These are phyloP conservation scores for Drosophila teissieri DNA, from an alignment of 1,140 invertebrate species.

Conservation along the genomic window DNA sequence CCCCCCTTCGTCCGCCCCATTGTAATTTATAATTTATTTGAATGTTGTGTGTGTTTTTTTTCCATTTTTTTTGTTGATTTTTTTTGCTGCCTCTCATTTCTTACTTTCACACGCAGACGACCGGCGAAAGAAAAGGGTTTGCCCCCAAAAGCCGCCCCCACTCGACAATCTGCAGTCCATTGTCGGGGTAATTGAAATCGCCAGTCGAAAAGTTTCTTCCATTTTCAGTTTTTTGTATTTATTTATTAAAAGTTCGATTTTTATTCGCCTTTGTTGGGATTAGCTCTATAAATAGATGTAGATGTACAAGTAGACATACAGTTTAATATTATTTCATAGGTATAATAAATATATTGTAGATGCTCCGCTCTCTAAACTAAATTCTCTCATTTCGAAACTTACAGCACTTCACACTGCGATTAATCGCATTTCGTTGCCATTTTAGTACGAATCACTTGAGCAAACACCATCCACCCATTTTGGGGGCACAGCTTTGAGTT, in stretches of 20 bases:
- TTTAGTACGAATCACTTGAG: conserved; percentile 57
- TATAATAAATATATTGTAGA: conserved; percentile 71
- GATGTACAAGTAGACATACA: conserved; percentile 48
- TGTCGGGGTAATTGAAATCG: conserved; percentile 65
- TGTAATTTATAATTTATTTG: conserved; percentile 74
- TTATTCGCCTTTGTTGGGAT: conserved; percentile 67
- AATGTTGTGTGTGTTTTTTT: conserved; percentile 40
- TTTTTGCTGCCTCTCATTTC: conserved; percentile 28
- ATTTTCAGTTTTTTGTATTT: conserved; percentile 9
- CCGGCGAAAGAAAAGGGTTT: conserved; percentile 43
- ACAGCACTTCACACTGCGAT: conserved; percentile 25
- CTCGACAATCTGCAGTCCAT: conserved; percentile 15
- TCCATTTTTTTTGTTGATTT: too few species aligned
- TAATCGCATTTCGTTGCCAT: conserved; percentile 40
- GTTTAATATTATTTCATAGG: conserved; percentile 48
- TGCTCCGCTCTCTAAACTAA: conserved; percentile 29
- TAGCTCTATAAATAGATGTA: conserved; percentile 72
- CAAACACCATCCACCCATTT: conserved; percentile 50
- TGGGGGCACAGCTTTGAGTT: conserved; percentile 42
- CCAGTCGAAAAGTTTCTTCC: conserved; percentile 29
- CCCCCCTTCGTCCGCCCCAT: conserved; percentile 30
- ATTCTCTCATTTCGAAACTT: conserved; percentile 18
- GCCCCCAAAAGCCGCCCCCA: conserved; percentile 21
- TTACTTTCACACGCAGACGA: conserved; percentile 65
- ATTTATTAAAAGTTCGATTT: conserved; percentile 66